phyloP scores from a whole-genome alignment of 2,797 vertebrate species.

The Lophotriccus pileatus region DNA sequence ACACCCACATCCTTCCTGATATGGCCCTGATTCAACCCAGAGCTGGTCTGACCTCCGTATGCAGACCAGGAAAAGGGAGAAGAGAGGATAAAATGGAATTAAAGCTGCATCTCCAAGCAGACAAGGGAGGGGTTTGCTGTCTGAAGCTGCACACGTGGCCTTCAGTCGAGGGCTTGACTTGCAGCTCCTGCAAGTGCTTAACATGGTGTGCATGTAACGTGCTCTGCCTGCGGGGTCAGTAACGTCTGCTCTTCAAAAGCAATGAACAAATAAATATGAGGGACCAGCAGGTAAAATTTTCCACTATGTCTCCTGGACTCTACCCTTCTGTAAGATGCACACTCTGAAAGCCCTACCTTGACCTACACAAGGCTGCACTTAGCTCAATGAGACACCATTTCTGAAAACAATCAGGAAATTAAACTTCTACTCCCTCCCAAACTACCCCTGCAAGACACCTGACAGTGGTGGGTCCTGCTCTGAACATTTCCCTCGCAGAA shows the following conservation, averaged over 20 bases:
- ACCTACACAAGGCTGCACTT: neutral
- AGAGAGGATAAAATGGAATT: neutral
- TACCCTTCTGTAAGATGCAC: neutral
- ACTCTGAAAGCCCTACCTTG: neutral
- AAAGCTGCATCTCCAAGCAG: neutral
- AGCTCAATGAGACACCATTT: neutral
- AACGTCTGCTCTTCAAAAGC: neutral
- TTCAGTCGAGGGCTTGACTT: neutral
- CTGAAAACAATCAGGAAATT: neutral
- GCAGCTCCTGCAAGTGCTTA: neutral
- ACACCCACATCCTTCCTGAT: constrained; percentile 41
- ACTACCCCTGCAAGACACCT: neutral
- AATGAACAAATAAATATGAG: neutral
- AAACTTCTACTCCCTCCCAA: neutral
- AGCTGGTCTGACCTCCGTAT: neutral
- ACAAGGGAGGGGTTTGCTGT: neutral
- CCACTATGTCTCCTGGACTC: neutral
- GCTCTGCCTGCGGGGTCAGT: neutral
- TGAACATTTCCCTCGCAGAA: neutral
- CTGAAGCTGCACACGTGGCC: neutral
- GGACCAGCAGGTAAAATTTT: neutral
- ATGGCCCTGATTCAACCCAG: neutral
- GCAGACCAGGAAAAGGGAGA: neutral
- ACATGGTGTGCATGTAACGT: neutral
- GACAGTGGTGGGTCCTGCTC: neutral